Evolutionary conservation across 2,888 invertebrate species (phyloP).

Genomic region (Meteorus cinctellus): DNA sequence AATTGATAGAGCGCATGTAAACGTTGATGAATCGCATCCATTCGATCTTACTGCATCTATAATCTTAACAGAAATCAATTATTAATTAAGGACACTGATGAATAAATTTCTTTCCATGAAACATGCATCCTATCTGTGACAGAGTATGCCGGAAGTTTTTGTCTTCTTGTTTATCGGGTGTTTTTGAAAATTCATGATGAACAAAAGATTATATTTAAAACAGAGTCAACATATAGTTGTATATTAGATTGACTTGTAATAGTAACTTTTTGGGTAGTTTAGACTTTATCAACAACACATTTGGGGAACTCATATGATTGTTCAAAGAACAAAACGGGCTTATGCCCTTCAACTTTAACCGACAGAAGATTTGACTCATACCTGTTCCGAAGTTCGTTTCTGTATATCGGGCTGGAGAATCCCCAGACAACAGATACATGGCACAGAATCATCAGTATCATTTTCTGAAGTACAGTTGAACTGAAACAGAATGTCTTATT

Average conservation of each 20-base stretch:
- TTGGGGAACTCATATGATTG: no score
- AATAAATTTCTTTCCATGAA: not conserved
- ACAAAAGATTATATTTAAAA: no score
- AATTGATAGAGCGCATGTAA: conserved; percentile 82
- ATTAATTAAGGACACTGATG: not conserved
- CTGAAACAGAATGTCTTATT: conserved; percentile 51
- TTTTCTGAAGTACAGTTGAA: conserved; percentile 57
- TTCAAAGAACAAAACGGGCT: no score
- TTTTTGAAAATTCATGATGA: no score
- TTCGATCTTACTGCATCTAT: conserved; percentile 56
- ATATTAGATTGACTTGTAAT: no score
- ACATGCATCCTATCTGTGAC: conserved; percentile 24
- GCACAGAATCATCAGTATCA: conserved; percentile 74
- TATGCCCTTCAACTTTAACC: not conserved
- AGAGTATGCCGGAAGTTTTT: not conserved
- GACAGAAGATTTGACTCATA: conserved; percentile 64
- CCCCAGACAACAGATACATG: conserved; percentile 84
- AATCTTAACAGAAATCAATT: conserved; percentile 50
- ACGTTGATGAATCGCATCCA: conserved; percentile 79
- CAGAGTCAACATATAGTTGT: no score
- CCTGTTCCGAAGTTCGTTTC: conserved; percentile 75
- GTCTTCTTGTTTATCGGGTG: no score
- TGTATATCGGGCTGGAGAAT: conserved; percentile 79
- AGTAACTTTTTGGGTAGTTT: no score
- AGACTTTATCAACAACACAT: no score